These are phyloP conservation scores for Myiotriccus ornatus DNA, from an alignment of 2,797 vertebrate genomes.

Conservation along the genomic window DNA sequence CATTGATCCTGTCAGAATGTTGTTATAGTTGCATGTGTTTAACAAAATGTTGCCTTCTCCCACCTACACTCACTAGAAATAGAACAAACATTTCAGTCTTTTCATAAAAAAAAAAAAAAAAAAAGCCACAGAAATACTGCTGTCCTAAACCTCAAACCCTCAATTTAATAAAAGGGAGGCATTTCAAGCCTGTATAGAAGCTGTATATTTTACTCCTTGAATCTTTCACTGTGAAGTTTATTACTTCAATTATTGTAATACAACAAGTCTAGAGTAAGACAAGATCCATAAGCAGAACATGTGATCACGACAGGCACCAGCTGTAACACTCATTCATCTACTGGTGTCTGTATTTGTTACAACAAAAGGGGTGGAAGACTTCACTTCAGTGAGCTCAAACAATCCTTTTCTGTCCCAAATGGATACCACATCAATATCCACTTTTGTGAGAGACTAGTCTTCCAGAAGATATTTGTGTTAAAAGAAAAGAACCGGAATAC, in stretches of 20 bases:
- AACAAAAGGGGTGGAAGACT: conserved; percentile 49
- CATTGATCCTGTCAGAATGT: conserved; percentile 7
- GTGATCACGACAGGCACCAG: conserved; percentile 29
- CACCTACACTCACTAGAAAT: conserved; percentile 23
- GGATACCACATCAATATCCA: conserved; percentile 35
- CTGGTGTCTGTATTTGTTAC: conserved; percentile 45
- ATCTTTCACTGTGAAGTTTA: conserved; percentile 9
- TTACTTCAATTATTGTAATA: conserved; percentile 50
- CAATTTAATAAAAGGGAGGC: not conserved
- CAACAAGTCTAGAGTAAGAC: conserved; percentile 29
- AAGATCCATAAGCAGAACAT: conserved; percentile 43
- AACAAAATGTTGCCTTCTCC: conserved; percentile 24
- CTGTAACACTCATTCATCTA: conserved; percentile 49
- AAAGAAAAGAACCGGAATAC: conserved; percentile 21
- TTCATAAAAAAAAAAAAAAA: not conserved
- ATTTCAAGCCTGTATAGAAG: not conserved
- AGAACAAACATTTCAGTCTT: conserved; percentile 28
- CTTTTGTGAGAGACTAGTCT: conserved; percentile 53
- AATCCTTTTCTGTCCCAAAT: conserved; percentile 50
- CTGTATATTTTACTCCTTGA: conserved; percentile 1
- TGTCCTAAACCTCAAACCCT: not conserved
- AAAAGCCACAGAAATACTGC: not conserved
- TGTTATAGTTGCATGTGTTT: conserved; percentile 15
- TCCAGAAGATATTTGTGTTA: conserved; percentile 55
- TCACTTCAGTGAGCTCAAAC: conserved; percentile 60